These are phyloP conservation scores for Cydia fagiglandana DNA, from an alignment of 1,140 invertebrate species.

Conservation along the genomic window DNA sequence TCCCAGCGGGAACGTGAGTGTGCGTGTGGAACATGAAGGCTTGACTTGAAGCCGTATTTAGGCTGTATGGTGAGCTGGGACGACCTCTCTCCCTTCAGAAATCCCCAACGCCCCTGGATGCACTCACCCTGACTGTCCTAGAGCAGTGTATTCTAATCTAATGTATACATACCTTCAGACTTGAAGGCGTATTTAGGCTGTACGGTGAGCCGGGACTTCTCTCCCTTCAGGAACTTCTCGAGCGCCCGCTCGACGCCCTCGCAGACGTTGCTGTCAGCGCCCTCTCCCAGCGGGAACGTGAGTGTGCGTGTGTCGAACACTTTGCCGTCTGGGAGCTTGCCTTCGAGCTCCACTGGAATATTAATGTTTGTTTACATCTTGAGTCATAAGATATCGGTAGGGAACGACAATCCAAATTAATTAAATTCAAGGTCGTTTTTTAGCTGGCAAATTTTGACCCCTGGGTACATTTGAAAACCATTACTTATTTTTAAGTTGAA, in stretches of 20 bases:
- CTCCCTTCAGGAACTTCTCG: constrained; percentile 89
- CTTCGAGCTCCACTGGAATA: constrained; percentile 87
- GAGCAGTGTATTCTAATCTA: too few relatives aligned
- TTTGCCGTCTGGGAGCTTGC: constrained; percentile 77
- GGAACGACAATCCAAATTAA: too few relatives aligned
- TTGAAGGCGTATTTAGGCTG: constrained; percentile 92
- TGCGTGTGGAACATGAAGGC: constrained; percentile 79
- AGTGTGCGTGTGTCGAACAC: constrained; percentile 83
- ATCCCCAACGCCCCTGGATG: too few relatives aligned
- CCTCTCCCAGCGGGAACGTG: constrained; percentile 93
- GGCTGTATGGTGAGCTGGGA: constrained; percentile 87
- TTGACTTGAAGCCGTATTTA: constrained; percentile 90
- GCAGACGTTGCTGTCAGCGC: constrained; percentile 85
- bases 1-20: constrained; percentile 88
- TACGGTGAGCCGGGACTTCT: constrained; percentile 88
- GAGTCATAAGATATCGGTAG: too few relatives aligned
- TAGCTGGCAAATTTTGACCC: too few relatives aligned
- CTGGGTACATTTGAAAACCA: too few relatives aligned
- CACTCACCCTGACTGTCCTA: too few relatives aligned
- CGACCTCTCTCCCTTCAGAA: constrained; percentile 83
- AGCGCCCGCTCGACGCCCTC: constrained; percentile 93
- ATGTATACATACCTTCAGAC: constrained; percentile 63
- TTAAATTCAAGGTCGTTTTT: too few relatives aligned
- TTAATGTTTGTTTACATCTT: neutral
- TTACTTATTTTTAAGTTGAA: too few relatives aligned